A percentile compares a stretch with the other conserved stretches of the same genome.
phyloP scores from a whole-genome alignment of 2,113 vertebrate species.

The Zapus hudsonius region DNA sequence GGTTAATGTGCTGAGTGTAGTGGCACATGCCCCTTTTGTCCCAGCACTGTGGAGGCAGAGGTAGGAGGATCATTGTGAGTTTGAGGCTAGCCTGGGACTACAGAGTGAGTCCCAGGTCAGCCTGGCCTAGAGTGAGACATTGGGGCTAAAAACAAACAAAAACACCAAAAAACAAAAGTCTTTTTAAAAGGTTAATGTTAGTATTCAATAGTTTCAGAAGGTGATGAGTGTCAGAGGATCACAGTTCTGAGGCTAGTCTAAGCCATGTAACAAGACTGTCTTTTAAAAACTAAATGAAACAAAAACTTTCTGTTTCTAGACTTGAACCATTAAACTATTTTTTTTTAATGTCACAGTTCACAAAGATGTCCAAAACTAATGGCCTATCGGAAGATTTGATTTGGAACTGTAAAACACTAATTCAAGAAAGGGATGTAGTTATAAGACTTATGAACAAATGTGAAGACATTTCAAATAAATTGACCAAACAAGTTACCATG shows the following conservation, averaged over 20 bases:
- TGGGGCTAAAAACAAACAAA: too few species aligned
- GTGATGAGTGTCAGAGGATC: not conserved
- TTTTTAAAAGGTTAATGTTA: too few species aligned
- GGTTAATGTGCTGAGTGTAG: too few species aligned
- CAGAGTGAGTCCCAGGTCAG: too few species aligned
- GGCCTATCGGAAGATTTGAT: constrained; percentile 92
- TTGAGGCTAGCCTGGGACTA: too few species aligned
- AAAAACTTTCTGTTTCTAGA: not conserved
- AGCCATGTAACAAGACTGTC: not conserved
- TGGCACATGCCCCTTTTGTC: too few species aligned
- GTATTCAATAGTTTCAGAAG: too few species aligned
- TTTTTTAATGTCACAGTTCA: constrained; percentile 83
- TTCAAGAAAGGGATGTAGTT: constrained; percentile 94
- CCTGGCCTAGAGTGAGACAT: too few species aligned
- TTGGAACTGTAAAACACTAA: constrained; percentile 91
- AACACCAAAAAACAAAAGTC: too few species aligned
- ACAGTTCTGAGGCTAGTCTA: not conserved
- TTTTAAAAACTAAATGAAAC: too few species aligned
- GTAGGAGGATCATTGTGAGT: too few species aligned
- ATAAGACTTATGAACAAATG: constrained; percentile 95
- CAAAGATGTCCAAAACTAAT: constrained; percentile 87
- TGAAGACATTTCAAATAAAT: constrained; percentile 92
- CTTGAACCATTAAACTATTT: constrained; percentile 39
- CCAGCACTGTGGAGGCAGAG: too few species aligned
- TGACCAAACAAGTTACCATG: constrained; percentile 91